Conservation (phyloP, 2,888 invertebrate species). For the Epistrophella euchroma region DNA sequence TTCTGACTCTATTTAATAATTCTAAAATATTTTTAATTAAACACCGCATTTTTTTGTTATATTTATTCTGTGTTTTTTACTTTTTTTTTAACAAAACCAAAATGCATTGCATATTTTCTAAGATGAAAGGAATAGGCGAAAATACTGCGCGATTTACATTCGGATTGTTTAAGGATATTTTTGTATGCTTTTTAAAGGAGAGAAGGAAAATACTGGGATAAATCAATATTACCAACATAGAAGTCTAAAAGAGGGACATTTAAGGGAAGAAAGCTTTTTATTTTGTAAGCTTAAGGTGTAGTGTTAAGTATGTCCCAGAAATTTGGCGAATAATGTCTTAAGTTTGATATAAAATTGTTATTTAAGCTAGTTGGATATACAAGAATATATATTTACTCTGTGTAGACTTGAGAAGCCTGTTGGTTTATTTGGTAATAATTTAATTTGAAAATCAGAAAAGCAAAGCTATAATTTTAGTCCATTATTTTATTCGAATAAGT, state of each 20-base stretch:
- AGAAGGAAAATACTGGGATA: constrained; percentile 57
- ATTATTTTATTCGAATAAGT: too few relatives aligned
- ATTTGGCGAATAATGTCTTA: not conserved
- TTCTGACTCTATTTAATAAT: constrained; percentile 28
- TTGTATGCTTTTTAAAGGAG: constrained; percentile 48
- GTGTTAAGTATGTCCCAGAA: not conserved
- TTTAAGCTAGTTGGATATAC: too few relatives aligned
- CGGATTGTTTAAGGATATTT: constrained; percentile 68
- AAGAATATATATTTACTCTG: too few relatives aligned
- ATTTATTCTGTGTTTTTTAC: not conserved
- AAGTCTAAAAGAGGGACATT: constrained; percentile 23
- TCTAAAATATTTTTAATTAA: not conserved
- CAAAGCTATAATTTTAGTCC: too few relatives aligned
- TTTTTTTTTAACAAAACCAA: constrained; percentile 18
- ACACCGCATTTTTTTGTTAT: not conserved
- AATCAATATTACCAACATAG: constrained; percentile 60
- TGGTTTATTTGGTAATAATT: too few relatives aligned
- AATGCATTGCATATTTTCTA: constrained; percentile 52
- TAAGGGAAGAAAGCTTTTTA: constrained; percentile 46
- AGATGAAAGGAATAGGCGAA: constrained; percentile 24
- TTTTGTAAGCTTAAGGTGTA: constrained; percentile 39
- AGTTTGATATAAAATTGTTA: too few relatives aligned
- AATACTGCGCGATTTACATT: constrained; percentile 37
- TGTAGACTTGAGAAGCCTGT: too few relatives aligned
- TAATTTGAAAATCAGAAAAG: too few relatives aligned